Evolutionary conservation across 2,113 vertebrate species (phyloP), one percentile per base, ranked within the genome.

Genomic region (Poecile atricapillus): DNA sequence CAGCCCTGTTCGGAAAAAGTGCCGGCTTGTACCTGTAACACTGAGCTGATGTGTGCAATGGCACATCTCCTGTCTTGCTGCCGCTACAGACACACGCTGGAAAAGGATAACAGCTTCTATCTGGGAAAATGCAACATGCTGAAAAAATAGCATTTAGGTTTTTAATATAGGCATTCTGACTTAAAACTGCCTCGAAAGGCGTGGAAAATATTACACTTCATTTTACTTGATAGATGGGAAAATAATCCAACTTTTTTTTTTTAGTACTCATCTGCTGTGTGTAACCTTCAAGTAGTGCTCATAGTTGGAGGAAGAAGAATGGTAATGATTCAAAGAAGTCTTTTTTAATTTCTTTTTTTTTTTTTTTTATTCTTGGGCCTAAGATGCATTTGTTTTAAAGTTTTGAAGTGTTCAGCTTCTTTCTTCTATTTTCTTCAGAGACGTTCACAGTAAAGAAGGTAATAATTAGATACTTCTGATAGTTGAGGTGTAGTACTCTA

Each of bases 381-480:
- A 47, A 83, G 77, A 78, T 68, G 68, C 77, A 79, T 91, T 73
- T 89, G 55, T 91, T 52, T 53, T 87, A 84, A 98, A 98, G 96
- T 97, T 98, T 92, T 86, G 69, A 96, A 95, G 91, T 25, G 56
- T 70, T 96, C 60, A 87, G 75, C 76, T 95, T 80, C 69, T 92
- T 83, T 94, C 95, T 91, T 94, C 73, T 88, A 7, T 97, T 97
- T 96, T 95, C 96, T 97, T 97, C 93, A 91, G 95, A 96, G 93
- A 90, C 59, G 10, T 94, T 93, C 55, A 53, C 73, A 83, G 95
- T 96, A 90, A 97, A 97, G 97, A 87, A 96, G 97, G 89, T 90
- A 87, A 87, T 56, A 83, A 83, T 71, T 31, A 93, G 87, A 28
- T 76, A 8, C 86, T 71, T 96, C 58, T 77, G 23, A 33, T 71